Evolutionary conservation across 2,113 vertebrate genomes (phyloP).

Genomic region (Xyliphius kryptos): DNA sequence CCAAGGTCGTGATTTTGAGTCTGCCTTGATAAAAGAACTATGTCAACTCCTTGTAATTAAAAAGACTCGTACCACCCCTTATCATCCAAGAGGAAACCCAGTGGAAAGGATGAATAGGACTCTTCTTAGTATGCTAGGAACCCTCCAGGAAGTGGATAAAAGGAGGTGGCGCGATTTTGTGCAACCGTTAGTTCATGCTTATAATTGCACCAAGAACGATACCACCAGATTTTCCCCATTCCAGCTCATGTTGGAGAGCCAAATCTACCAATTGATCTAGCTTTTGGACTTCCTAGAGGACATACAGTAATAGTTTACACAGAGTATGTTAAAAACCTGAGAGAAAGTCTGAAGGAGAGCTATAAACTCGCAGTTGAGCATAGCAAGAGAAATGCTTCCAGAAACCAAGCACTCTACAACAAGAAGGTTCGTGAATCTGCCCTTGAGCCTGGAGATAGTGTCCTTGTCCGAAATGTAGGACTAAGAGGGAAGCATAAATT

Average conservation of each 20-base stretch:
- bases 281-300: background rate
- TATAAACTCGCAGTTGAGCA: background rate
- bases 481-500: background rate
- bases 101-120: slow-evolving; percentile 5
- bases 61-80: slow-evolving; percentile 2
- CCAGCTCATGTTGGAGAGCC: slow-evolving; percentile 8
- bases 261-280: no score
- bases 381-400: background rate
- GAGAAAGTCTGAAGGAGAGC: slow-evolving; percentile 7
- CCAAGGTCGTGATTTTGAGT: no score
- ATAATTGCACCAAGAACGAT: slow-evolving; percentile 10
- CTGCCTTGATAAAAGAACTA: no score
- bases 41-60: background rate
- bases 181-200: background rate
- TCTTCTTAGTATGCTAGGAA: background rate
- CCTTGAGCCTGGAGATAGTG: background rate
- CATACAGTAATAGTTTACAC: background rate
- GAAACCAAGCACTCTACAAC: background rate
- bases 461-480: background rate
- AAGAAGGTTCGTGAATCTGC: no score
- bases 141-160: no score
- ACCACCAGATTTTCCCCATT: slow-evolving; percentile 5
- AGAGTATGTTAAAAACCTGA: background rate
- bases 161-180: no score
- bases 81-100: no score